Evolutionary conservation across 1,140 invertebrate species (phyloP).

Genomic region (Macrobrachium rosenbergii): DNA sequence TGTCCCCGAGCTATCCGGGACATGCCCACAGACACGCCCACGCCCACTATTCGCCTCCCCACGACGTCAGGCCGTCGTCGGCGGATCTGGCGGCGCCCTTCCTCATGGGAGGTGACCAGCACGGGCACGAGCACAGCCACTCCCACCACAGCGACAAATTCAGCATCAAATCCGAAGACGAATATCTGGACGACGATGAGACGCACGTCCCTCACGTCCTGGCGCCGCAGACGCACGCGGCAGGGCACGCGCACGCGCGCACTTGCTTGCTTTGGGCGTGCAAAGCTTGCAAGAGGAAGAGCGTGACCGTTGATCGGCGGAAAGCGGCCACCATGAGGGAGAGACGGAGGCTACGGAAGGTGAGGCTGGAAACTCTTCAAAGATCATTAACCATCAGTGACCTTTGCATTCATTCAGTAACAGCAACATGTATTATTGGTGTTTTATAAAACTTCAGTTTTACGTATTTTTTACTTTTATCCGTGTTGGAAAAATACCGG

Average conservation of each 20-base stretch:
- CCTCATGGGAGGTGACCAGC: slow-evolving; percentile 34
- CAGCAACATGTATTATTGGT: too few species aligned
- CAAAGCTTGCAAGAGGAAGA: slow-evolving; percentile 96
- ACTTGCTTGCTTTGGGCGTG: slow-evolving; percentile 95
- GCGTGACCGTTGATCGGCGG: slow-evolving; percentile 91
- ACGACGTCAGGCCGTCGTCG: slow-evolving; percentile 47
- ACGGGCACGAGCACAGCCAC: not conserved
- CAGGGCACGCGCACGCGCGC: slow-evolving; percentile 70
- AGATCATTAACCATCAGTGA: too few species aligned
- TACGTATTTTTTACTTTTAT: not conserved
- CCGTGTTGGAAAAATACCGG: not conserved
- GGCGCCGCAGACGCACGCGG: slow-evolving; percentile 60
- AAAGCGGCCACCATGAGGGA: slow-evolving; percentile 97
- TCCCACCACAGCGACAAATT: not conserved
- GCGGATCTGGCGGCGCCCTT: slow-evolving; percentile 59
- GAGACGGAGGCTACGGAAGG: slow-evolving; percentile 90
- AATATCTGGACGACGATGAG: slow-evolving; percentile 60
- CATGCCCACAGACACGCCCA: slow-evolving; percentile 43
- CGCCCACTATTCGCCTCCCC: slow-evolving; percentile 25
- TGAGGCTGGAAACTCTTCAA: slow-evolving; percentile 68
- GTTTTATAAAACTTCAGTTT: too few species aligned
- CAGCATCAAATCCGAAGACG: slow-evolving; percentile 52
- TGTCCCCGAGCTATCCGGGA: slow-evolving; percentile 41
- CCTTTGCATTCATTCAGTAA: too few species aligned
- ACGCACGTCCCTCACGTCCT: slow-evolving; percentile 65